Base-by-base conservation (phyloP, 1,140 invertebrate genomes). In the Eueides isabella region DNA sequence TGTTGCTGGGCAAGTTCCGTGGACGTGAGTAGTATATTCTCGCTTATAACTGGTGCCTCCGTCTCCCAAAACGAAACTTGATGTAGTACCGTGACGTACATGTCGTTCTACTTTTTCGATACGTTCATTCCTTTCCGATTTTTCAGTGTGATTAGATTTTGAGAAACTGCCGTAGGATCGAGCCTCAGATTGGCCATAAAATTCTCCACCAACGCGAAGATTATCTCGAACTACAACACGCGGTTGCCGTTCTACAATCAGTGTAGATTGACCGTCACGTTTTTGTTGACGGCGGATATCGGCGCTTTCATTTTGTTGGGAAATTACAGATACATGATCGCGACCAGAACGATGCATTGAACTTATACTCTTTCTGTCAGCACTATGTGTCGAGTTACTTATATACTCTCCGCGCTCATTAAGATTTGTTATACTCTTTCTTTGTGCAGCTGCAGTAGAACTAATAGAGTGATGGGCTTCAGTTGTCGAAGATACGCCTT, bases 401-500 rank as follows among this genome's bases (percentile, higher is more conserved):
- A 95, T 95, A 84, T 95, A 96, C 76, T 96, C 94, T 2, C 95
- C 95, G 76, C 95, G 95, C 75, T 97, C 96, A 23, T 96, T 95
- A 0, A 97, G 89, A 85, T 97, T 97, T 0, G 95, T 95, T 28
- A 97, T 96, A 66, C 96, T 97, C 86, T 97, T 97, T 31, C 96
- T 94, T 83, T 97, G 96, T 79, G 96, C 96, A 14, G 96, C 95
- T 19, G 96, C 96, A 1, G 96, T 96, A 0, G 96, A 95, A n/a
- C 96, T 96, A 5, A 95, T 95, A 11, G 95, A 95, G 78, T 96
- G 95, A 6, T 95, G 89, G 6, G 95, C 95, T 85, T 96, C 95
- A 11, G 86, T 92, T 5, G 92, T 91, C 63, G 94, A 93, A 2
- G 95, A 94, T 14, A 94, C 88, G 28, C 95, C 95, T 81, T 96